Percentiles rank a stretch among this genome's conserved stretches.
Conservation (phyloP, 2,797 vertebrate genomes). For the Gambelia wislizenii region DNA sequence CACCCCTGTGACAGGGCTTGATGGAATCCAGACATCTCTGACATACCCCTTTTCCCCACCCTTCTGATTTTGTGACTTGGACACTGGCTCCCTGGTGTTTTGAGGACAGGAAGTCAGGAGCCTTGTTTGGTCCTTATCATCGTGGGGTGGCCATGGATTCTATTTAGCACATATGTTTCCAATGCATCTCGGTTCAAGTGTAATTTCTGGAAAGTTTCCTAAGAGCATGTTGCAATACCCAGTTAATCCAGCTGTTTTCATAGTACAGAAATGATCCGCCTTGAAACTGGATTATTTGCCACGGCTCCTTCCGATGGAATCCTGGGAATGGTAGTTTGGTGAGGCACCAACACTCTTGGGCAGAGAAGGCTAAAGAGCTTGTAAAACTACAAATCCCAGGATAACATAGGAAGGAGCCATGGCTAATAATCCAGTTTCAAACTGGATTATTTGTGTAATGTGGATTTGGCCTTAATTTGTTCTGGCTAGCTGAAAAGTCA, state of each 20-base stretch:
- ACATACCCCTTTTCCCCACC: slow-evolving; percentile 43
- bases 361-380: too few relatives aligned
- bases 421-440: too few relatives aligned
- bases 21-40: slow-evolving; percentile 61
- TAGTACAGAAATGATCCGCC: too few relatives aligned
- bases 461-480: too few relatives aligned
- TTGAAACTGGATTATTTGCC: too few relatives aligned
- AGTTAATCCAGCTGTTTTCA: not conserved
- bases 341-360: too few relatives aligned
- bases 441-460: too few relatives aligned
- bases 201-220: rapidly evolving
- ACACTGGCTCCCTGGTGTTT: slow-evolving; percentile 15
- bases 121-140: slow-evolving; percentile 24
- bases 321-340: too few relatives aligned
- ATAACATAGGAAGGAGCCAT: too few relatives aligned
- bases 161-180: rapidly evolving
- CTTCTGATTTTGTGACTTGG: slow-evolving; percentile 47
- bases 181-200: rapidly evolving
- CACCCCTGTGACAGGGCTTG: slow-evolving; percentile 45
- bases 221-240: not conserved
- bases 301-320: too few relatives aligned
- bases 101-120: slow-evolving; percentile 35
- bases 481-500: slow-evolving; percentile 23
- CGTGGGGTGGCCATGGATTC: not conserved
- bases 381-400: too few relatives aligned